Conservation (phyloP, 2,888 invertebrate species). For the Deladenus siricidicola region DNA sequence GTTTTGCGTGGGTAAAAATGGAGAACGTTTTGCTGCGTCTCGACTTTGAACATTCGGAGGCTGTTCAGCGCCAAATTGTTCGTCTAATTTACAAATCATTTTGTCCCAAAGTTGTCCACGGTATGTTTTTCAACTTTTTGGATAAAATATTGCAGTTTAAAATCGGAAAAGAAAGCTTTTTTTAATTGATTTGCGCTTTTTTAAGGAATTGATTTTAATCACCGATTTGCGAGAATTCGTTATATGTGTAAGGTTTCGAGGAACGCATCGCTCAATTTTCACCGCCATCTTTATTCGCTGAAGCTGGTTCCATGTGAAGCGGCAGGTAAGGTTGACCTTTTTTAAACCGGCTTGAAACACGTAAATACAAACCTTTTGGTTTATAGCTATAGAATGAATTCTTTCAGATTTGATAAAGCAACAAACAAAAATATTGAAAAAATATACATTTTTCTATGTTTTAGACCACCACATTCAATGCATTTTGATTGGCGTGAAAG, state of each 20-base stretch:
- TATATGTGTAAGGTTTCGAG: slow-evolving; percentile 20
- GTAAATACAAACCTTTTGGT: no score
- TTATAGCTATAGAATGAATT: no score
- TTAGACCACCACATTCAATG: slow-evolving; percentile 12
- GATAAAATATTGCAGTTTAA: no score
- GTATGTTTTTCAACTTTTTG: no score
- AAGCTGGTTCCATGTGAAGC: slow-evolving; percentile 12
- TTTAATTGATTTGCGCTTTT: no score
- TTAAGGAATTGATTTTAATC: no score
- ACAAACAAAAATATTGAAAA: background rate
- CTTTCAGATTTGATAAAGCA: no score
- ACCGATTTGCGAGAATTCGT: no score
- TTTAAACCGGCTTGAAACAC: no score
- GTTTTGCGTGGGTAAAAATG: slow-evolving; percentile 12
- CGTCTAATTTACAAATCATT: slow-evolving; percentile 12
- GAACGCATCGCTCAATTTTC: slow-evolving; percentile 21
- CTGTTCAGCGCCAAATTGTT: slow-evolving; percentile 20
- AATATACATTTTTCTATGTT: background rate
- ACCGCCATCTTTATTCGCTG: slow-evolving; percentile 20
- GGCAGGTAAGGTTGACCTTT: slow-evolving; percentile 11
- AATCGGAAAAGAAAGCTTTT: no score
- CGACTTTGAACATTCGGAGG: slow-evolving; percentile 21
- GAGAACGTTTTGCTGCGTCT: slow-evolving; percentile 17
- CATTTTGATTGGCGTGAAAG: slow-evolving; percentile 13
- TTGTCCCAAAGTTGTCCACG: slow-evolving; percentile 9